Evolutionary conservation across 2,888 invertebrate species (phyloP).

Genomic region (Thymelicus lineola): DNA sequence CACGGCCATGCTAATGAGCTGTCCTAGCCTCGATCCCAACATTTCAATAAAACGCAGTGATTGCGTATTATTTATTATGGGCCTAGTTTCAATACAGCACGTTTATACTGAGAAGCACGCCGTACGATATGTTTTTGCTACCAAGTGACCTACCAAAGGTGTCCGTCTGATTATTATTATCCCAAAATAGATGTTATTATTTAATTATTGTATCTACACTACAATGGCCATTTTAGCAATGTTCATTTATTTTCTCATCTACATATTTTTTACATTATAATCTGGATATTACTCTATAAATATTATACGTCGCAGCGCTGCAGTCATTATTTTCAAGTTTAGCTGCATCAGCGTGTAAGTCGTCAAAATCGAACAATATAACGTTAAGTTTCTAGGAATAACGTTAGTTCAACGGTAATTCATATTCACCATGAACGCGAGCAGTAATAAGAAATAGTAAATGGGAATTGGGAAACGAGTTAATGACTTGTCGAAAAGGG

Average conservation of each 20-base stretch:
- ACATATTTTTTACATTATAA: too few species aligned
- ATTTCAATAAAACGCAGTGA: neutral
- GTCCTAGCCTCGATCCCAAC: neutral
- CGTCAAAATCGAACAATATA: neutral
- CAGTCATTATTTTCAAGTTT: neutral
- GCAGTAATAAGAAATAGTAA: neutral
- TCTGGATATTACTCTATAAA: too few species aligned
- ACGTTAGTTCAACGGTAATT: neutral
- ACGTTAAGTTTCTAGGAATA: neutral
- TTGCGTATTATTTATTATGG: neutral
- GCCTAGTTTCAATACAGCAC: constrained; percentile 4
- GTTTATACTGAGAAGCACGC: neutral
- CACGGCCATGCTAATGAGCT: constrained; percentile 30
- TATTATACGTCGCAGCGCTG: too few species aligned
- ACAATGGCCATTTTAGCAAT: too few species aligned
- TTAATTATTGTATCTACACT: too few species aligned
- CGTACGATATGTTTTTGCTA: neutral
- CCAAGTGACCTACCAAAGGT: too few species aligned
- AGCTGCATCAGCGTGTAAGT: neutral
- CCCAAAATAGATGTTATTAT: too few species aligned
- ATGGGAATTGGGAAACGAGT: neutral
- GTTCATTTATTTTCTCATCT: too few species aligned
- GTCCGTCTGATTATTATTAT: too few species aligned
- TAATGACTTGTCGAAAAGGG: neutral
- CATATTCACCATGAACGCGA: neutral